These are phyloP conservation scores for Tipula confusa DNA, from an alignment of 2,888 invertebrate genomes.

Conservation along the genomic window DNA sequence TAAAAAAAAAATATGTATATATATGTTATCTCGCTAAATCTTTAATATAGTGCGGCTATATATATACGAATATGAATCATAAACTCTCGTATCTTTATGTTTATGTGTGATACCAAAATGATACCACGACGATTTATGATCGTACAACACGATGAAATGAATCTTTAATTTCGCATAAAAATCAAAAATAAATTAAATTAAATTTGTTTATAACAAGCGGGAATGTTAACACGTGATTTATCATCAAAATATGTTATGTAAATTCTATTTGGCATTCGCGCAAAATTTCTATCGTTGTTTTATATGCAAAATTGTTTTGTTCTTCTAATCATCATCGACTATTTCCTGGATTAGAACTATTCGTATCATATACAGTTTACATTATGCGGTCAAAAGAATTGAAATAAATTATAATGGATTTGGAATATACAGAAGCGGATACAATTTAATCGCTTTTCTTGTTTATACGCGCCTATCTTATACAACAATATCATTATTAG, in stretches of 20 bases:
- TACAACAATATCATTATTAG: background rate
- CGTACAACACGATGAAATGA: background rate
- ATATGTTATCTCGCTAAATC: background rate
- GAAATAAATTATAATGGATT: background rate
- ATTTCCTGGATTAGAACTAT: background rate
- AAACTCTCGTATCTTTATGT: background rate
- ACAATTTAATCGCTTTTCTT: background rate
- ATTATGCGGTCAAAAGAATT: background rate
- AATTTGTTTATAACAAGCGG: background rate
- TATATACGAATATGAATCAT: background rate
- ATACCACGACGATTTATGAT: background rate
- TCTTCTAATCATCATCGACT: background rate
- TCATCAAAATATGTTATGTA: background rate
- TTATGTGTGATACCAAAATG: background rate
- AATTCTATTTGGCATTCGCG: background rate
- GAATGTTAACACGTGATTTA: background rate
- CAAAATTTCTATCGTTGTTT: background rate
- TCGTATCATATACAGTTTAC: background rate
- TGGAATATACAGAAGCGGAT: background rate
- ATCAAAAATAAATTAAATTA: background rate
- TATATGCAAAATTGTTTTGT: background rate
- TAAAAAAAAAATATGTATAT: too few species aligned
- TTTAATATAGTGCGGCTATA: background rate
- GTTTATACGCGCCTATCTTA: background rate
- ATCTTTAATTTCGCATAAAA: background rate